Evolutionary conservation across 1,140 invertebrate genomes (phyloP), one percentile per base, ranked within the genome.

Genomic region (Pantala flavescens): DNA sequence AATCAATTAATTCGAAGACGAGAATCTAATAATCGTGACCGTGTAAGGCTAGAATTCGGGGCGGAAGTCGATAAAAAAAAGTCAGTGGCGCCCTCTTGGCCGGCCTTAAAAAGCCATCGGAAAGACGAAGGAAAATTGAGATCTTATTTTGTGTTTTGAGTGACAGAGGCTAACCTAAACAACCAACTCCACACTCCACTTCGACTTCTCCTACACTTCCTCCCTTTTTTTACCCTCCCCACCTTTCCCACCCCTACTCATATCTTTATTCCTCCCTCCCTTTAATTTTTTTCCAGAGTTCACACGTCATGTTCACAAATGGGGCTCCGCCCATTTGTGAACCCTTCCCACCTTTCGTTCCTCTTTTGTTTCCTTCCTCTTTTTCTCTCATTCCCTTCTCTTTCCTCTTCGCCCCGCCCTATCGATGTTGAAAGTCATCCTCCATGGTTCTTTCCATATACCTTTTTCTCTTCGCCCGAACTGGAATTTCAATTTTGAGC

Each of bases 301-400:
- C 49, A 63, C 49, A 63, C 49, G 49, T 63, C 49, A 63, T 63
- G 49, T 63, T 63, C 49, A 63, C 49, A 63, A 63, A 63, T 63
- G 49, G 49, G 49, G 12, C 49, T 63, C 49, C 49, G 49, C 49
- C 49, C 49, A 16, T 63, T 21, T 12, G 3, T 2, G 28, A 9
- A 63, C 49, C 12, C 5, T 21, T 63, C 49, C 49, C 49, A 36
- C 49, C n/a, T 63, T 63, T 63, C 49, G 1, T 14, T 36, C 28
- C 28, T 36, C 28, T 36, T 36, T 36, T 36, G 28, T 36, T 36
- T 36, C 28, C 28, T 9, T 36, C 49, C 49, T 3, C 49, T 63
- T 19, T 12, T 14, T 63, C 49, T 14, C 12, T 21, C 49, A 12
- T 63, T 21, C 12, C 12, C 28, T 2, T 36, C 28, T 36, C 28